Percentiles rank a stretch among this genome's conserved stretches.
phyloP scores from a whole-genome alignment of 2,113 vertebrate species.

The Mormoops blainvillei region DNA sequence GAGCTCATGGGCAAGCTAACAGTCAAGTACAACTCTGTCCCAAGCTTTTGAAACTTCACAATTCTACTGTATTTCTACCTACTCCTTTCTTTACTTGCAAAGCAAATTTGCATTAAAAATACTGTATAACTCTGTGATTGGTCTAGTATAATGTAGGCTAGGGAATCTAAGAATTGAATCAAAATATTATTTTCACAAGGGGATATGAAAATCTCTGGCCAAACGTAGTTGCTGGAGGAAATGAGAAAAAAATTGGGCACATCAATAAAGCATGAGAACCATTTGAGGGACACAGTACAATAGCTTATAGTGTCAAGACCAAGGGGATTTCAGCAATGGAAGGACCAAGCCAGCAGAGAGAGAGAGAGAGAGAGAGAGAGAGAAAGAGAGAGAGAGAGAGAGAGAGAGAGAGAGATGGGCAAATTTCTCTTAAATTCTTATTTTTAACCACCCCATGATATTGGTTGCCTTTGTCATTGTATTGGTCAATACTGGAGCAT shows the following conservation, averaged over 20 bases:
- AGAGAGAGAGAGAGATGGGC: background rate
- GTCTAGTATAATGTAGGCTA: background rate
- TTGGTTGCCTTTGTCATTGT: background rate
- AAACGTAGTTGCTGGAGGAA: background rate
- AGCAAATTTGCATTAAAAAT: background rate
- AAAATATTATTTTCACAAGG: background rate
- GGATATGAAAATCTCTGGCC: background rate
- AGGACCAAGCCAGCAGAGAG: background rate
- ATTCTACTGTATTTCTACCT: background rate
- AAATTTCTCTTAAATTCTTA: background rate
- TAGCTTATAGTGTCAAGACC: background rate
- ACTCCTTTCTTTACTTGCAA: background rate
- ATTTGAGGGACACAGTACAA: background rate
- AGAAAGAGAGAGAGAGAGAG: background rate
- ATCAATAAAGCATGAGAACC: background rate
- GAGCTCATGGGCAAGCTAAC: background rate
- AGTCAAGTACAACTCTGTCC: background rate
- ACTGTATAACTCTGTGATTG: background rate
- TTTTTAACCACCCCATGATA: background rate
- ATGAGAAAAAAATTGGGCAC: background rate
- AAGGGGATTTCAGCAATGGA: background rate
- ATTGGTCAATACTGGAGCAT: background rate
- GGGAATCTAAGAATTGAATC: background rate
- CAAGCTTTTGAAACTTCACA: background rate
- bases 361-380: background rate